Percentiles rank a stretch among this genome's conserved stretches.
phyloP scores from a whole-genome alignment of 2,113 vertebrate genomes.

The Lipophrys pholis region DNA sequence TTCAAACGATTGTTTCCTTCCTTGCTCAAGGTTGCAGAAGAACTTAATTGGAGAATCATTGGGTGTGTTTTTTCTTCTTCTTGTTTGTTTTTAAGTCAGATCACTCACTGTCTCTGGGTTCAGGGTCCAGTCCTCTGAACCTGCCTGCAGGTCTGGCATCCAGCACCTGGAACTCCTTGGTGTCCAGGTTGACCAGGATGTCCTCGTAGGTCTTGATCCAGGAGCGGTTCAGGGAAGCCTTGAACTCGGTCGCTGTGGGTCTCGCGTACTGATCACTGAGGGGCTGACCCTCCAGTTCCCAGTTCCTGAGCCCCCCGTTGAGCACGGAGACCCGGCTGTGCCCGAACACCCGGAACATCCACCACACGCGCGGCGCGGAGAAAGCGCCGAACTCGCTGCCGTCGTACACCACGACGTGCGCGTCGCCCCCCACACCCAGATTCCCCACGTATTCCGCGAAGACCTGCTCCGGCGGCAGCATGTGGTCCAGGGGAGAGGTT shows the following conservation, averaged over 20 bases:
- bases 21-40: too few species aligned
- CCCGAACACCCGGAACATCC: constrained; percentile 96
- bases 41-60: too few species aligned
- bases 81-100: too few species aligned
- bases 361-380: constrained; percentile 92
- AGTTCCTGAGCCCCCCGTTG: constrained; percentile 88
- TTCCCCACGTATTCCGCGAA: constrained; percentile 88
- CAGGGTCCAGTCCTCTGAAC: constrained; percentile 89
- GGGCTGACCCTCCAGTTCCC: constrained; percentile 84
- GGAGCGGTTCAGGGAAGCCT: constrained; percentile 77
- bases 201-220: constrained; percentile 89
- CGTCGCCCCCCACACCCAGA: constrained; percentile 86
- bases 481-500: constrained; percentile 91
- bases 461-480: constrained; percentile 84
- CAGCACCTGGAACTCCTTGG: constrained; percentile 86
- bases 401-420: constrained; percentile 93
- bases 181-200: constrained; percentile 88
- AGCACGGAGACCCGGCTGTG: constrained; percentile 89
- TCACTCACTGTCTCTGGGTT: constrained; percentile 90
- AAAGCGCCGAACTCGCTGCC: constrained; percentile 91
- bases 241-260: constrained; percentile 78
- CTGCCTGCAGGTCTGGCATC: constrained; percentile 88
- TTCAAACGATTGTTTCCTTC: too few species aligned
- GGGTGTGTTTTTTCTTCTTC: too few species aligned
- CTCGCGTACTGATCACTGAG: constrained; percentile 74